Evolutionary conservation across 2,113 vertebrate genomes (phyloP).

Genomic region (Hypocryptadius cinnamomeus): DNA sequence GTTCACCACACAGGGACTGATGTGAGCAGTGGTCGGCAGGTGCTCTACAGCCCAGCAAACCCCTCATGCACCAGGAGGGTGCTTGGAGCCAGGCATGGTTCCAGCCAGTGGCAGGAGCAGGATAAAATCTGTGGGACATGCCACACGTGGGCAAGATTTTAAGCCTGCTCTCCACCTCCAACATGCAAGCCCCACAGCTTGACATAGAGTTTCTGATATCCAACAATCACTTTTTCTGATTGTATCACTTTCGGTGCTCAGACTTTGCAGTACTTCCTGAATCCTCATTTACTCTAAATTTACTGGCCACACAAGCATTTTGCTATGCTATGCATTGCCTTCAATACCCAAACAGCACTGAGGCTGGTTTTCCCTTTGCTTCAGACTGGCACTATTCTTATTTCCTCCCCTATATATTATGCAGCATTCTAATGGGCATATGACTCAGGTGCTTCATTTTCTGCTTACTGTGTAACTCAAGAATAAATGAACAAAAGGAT

Average conservation of each 20-base stretch:
- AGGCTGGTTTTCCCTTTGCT: neutral
- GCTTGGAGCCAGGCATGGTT: neutral
- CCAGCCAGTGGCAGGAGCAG: neutral
- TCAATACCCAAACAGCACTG: neutral
- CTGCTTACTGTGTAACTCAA: neutral
- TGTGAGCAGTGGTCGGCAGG: neutral
- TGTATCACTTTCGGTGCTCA: neutral
- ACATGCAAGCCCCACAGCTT: accelerated
- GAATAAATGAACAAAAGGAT: neutral
- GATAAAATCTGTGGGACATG: neutral
- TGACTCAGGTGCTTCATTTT: neutral
- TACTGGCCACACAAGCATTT: neutral
- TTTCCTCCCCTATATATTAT: neutral
- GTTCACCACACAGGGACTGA: neutral
- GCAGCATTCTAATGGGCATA: neutral
- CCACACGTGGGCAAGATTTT: neutral
- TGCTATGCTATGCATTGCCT: neutral
- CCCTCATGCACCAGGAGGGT: accelerated
- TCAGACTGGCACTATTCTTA: neutral
- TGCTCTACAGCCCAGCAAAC: neutral
- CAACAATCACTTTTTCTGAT: neutral
- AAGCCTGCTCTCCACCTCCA: neutral
- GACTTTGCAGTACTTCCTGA: neutral
- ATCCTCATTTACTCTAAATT: neutral
- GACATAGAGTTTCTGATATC: neutral